Base-by-base conservation (phyloP, 2,888 invertebrate species). In the Epistrophella euchroma region DNA sequence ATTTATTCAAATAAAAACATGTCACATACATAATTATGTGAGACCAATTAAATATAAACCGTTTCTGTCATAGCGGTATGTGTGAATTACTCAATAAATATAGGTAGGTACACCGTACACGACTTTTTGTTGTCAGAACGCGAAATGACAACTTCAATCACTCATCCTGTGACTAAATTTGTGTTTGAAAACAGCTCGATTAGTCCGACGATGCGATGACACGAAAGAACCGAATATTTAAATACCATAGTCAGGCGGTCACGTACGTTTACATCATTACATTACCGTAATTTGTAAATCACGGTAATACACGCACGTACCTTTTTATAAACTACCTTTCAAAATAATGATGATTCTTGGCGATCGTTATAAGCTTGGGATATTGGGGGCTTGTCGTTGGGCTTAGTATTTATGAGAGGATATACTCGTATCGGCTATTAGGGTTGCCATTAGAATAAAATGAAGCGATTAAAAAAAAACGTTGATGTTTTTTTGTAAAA, bases 201-300 rank as follows among this genome's bases (percentile, higher is more conserved):
- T 62, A 50, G 62, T 32, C 17, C 9, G 45, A 19, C 13, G 37
- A 9, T 3, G 4, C 13, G 3, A 17, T 7, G 32, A 13, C 0
- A 11, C 7, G n/a, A 64, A 17, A 55, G 43, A 47, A 56, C 22
- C 25, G 22, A 52, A 56, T 19, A 68, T 77, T 76, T 37, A 68
- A 80, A 70, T 70, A 62, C 73, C n/a, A n/a, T 35, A 35, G n/a
- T 60, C 85, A 85, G 73, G 81, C 43, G 28, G 19, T 60, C 85
- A 85, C 85, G 85, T 85, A 56, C 81, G 25, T 80, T 80, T 85
- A 73, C 85, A 81, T 73, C 81, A 77, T 81, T 81, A 73, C 85
- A 76, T 52, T 77, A 73, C 72, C 35, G 81, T 85, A 77, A 76
- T 85, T 76, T 47, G 60, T 81, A 81, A 81, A 81, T 85, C 85